phyloP scores from a whole-genome alignment of 2,797 vertebrate species.

The Lepidocolaptes lacrymiger region DNA sequence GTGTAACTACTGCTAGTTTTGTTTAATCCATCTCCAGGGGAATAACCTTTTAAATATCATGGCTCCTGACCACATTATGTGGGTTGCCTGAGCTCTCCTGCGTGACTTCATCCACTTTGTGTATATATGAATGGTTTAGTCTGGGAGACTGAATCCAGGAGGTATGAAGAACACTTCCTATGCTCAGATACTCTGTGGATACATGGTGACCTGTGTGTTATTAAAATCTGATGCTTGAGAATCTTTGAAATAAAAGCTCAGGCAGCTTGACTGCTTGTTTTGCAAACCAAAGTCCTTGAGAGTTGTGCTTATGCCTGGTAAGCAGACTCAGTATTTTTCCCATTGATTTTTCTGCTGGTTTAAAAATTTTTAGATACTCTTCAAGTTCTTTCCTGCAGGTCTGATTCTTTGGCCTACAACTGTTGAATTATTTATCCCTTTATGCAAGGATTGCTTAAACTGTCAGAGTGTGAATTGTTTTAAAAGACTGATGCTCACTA shows the following conservation, averaged over 20 bases:
- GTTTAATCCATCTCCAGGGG: constrained; percentile 6
- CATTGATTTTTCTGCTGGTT: neutral
- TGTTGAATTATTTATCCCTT: neutral
- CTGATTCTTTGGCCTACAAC: neutral
- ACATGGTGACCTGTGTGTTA: neutral
- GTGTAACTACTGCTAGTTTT: constrained; percentile 8
- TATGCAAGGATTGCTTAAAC: neutral
- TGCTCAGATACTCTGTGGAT: neutral
- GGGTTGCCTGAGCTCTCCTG: neutral
- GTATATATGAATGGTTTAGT: neutral
- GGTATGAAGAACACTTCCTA: neutral
- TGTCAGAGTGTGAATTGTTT: neutral
- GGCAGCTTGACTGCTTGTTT: neutral
- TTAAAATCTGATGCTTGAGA: neutral
- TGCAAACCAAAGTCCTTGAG: neutral
- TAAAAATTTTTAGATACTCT: neutral
- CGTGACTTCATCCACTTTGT: neutral
- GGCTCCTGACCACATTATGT: neutral
- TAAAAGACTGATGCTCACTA: neutral
- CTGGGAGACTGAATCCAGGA: neutral
- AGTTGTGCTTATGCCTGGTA: neutral
- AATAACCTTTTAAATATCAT: constrained; percentile 17
- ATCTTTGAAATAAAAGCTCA: neutral
- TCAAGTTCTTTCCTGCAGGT: neutral
- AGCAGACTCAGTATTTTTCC: neutral